phyloP scores from a whole-genome alignment of 53 echinoderm and acorn worm species.

The Actinopyga echinites region DNA sequence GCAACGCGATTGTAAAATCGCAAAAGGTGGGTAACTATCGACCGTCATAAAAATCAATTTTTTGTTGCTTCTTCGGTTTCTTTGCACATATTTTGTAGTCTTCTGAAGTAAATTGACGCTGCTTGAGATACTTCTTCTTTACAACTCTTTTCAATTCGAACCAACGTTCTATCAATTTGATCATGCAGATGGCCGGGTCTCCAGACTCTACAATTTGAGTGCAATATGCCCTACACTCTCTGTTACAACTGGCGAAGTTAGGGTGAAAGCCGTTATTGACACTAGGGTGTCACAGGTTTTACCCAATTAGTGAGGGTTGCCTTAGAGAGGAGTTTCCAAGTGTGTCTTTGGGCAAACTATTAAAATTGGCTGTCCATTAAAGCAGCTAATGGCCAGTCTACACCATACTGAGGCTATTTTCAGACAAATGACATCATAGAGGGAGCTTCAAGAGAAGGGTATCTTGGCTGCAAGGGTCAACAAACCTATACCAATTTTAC shows the following conservation, averaged over 20 bases:
- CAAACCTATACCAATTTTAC: slow-evolving; percentile 14
- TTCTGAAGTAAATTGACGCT: too few species aligned
- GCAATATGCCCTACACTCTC: not conserved
- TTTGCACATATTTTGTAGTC: too few species aligned
- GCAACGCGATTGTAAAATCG: too few species aligned
- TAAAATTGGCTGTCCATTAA: slow-evolving; percentile 18
- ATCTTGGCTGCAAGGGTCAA: not conserved
- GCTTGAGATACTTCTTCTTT: too few species aligned
- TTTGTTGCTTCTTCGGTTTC: too few species aligned
- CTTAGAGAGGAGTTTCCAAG: not conserved
- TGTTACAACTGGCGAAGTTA: not conserved
- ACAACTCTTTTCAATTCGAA: too few species aligned
- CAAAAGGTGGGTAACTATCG: too few species aligned
- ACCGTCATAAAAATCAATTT: too few species aligned
- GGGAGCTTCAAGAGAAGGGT: not conserved
- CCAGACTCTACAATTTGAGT: not conserved
- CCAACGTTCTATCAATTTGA: too few species aligned
- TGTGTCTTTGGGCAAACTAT: not conserved
- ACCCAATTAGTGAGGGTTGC: slow-evolving; percentile 21
- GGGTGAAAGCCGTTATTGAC: not conserved
- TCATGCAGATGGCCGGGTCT: too few species aligned
- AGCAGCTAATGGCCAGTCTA: slow-evolving; percentile 38
- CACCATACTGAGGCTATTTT: slow-evolving; percentile 45
- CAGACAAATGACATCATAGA: slow-evolving; percentile 9
- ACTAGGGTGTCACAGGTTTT: slow-evolving; percentile 37